Conservation (phyloP, 2,888 invertebrate genomes). For the Pelosia muscerda region DNA sequence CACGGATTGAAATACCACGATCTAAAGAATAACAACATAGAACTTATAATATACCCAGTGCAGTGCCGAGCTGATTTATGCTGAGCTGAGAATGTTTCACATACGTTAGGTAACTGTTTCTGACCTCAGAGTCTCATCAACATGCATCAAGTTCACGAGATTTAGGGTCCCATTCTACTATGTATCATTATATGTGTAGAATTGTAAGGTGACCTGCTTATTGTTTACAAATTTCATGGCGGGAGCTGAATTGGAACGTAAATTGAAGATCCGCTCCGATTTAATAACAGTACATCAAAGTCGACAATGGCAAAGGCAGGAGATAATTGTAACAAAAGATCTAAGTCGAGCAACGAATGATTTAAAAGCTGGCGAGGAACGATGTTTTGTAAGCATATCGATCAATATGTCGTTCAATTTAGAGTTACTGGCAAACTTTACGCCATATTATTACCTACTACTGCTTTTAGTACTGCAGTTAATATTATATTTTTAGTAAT, state of each 20-base stretch:
- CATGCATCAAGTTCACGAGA: constrained; percentile 70
- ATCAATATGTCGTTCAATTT: too few species aligned
- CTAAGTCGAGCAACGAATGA: constrained; percentile 64
- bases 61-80: constrained; percentile 78
- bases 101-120: constrained; percentile 74
- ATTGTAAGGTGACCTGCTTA: neutral
- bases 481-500: constrained; percentile 49
- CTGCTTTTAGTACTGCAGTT: too few species aligned
- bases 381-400: constrained; percentile 78
- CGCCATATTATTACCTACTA: too few species aligned
- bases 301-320: constrained; percentile 56
- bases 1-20: too few species aligned
- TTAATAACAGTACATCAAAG: constrained; percentile 66
- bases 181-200: constrained; percentile 10
- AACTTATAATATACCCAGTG: constrained; percentile 59
- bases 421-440: too few species aligned
- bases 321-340: constrained; percentile 72
- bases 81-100: constrained; percentile 74
- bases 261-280: constrained; percentile 51
- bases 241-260: constrained; percentile 39
- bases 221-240: constrained; percentile 24
- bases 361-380: constrained; percentile 77
- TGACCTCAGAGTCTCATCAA: constrained; percentile 79
- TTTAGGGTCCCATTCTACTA: constrained; percentile 42
- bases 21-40: too few species aligned